Evolutionary conservation across 2,888 invertebrate species (phyloP).

Genomic region (Artemia sinica): DNA sequence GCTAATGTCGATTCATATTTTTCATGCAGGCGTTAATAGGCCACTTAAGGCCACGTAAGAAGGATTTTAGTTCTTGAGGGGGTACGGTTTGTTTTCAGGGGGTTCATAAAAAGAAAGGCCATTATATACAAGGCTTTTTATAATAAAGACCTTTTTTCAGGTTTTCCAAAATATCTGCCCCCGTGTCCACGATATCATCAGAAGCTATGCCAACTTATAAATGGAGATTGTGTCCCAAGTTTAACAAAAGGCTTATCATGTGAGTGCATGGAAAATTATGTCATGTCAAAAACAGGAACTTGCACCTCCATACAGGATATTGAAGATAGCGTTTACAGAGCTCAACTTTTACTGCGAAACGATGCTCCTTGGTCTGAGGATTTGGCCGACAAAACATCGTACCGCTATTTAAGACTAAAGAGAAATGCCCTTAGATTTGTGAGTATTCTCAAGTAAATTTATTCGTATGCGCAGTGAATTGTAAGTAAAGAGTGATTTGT

Average conservation of each 20-base stretch:
- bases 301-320: background rate
- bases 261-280: background rate
- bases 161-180: background rate
- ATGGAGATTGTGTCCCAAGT: background rate
- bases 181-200: background rate
- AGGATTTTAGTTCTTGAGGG: too few species aligned
- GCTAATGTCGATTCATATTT: too few species aligned
- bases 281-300: background rate
- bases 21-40: too few species aligned
- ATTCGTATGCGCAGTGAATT: too few species aligned
- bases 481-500: too few species aligned
- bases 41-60: too few species aligned
- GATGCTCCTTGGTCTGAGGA: conserved; percentile 7
- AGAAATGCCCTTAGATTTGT: background rate
- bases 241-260: background rate
- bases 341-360: background rate
- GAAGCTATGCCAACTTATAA: background rate
- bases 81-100: too few species aligned
- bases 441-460: background rate
- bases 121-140: too few species aligned
- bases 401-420: conserved; percentile 3
- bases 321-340: background rate
- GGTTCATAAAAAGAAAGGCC: too few species aligned
- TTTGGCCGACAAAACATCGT: background rate
- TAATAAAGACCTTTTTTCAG: background rate